These are phyloP conservation scores for Drosophila yakuba DNA, from an alignment of 1,140 invertebrate genomes.

Conservation along the genomic window DNA sequence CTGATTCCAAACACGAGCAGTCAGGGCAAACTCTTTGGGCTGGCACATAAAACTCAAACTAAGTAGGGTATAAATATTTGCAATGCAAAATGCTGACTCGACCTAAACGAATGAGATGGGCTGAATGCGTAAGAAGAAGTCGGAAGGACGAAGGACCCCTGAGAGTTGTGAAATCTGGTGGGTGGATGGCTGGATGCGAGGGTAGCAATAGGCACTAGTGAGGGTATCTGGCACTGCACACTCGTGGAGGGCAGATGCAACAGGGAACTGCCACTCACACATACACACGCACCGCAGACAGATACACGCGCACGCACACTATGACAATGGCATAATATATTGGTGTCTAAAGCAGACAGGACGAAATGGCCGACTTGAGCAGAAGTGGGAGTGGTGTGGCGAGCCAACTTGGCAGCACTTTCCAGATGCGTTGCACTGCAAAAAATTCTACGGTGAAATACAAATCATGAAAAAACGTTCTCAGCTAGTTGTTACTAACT, in stretches of 20 bases:
- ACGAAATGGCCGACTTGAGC: slow-evolving; percentile 37
- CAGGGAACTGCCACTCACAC: slow-evolving; percentile 50
- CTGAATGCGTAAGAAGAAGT: slow-evolving; percentile 18
- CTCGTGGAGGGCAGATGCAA: slow-evolving; percentile 41
- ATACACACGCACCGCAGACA: background rate
- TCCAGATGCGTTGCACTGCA: slow-evolving; percentile 45
- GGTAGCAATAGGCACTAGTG: slow-evolving; percentile 5
- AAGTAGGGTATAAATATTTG: slow-evolving; percentile 63
- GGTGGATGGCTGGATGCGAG: slow-evolving; percentile 25
- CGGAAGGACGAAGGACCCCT: slow-evolving; percentile 13
- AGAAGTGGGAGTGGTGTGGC: slow-evolving; percentile 10
- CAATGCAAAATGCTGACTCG: slow-evolving; percentile 58
- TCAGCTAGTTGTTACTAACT: too few species aligned
- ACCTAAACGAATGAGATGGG: slow-evolving; percentile 20
- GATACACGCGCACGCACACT: slow-evolving; percentile 31
- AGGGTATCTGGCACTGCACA: slow-evolving; percentile 22
- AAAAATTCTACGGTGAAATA: too few species aligned
- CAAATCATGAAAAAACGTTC: too few species aligned
- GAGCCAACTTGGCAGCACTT: slow-evolving; percentile 45
- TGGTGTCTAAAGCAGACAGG: slow-evolving; percentile 62
- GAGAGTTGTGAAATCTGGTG: slow-evolving; percentile 21
- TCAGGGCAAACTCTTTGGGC: slow-evolving; percentile 31
- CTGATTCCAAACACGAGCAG: slow-evolving; percentile 18
- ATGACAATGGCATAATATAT: slow-evolving; percentile 69
- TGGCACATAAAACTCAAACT: slow-evolving; percentile 51